phyloP scores from a whole-genome alignment of 2,888 invertebrate species.

The Agrypnus murinus region DNA sequence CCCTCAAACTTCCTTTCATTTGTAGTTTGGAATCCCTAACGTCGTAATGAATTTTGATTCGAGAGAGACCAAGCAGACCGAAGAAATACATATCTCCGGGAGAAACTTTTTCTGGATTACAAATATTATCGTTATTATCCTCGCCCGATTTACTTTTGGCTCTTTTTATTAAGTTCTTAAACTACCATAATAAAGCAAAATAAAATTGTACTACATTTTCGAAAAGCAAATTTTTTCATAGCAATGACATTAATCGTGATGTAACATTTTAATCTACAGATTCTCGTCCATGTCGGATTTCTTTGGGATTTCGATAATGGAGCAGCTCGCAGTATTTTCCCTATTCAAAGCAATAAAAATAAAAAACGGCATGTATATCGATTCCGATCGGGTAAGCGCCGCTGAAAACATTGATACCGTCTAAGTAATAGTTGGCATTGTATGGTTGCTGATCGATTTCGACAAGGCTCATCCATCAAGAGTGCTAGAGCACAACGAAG shows the following conservation, averaged over 20 bases:
- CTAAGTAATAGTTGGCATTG: constrained; percentile 38
- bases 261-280: constrained; percentile 24
- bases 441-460: constrained; percentile 36
- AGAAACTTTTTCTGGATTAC: background rate
- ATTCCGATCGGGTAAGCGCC: constrained; percentile 35
- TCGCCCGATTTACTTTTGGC: background rate
- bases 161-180: background rate
- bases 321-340: constrained; percentile 22
- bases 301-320: constrained; percentile 11
- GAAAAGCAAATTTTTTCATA: constrained; percentile 1
- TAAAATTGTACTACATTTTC: too few species aligned
- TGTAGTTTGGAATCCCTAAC: constrained; percentile 26
- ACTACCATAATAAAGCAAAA: too few species aligned
- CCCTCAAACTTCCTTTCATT: constrained; percentile 26
- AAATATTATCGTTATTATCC: constrained; percentile 8
- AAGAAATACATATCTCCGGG: constrained; percentile 1
- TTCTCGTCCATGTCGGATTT: constrained; percentile 11
- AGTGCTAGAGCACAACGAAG: constrained; percentile 5
- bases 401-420: constrained; percentile 41
- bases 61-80: constrained; percentile 2
- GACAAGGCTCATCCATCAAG: constrained; percentile 38
- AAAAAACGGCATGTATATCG: constrained; percentile 36
- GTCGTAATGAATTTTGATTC: constrained; percentile 31
- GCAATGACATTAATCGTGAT: constrained; percentile 6
- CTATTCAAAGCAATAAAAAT: constrained; percentile 36